Evolutionary conservation across 2,113 vertebrate species (phyloP), one percentile per base, ranked within the genome.

Genomic region (Donacobius atricapilla): DNA sequence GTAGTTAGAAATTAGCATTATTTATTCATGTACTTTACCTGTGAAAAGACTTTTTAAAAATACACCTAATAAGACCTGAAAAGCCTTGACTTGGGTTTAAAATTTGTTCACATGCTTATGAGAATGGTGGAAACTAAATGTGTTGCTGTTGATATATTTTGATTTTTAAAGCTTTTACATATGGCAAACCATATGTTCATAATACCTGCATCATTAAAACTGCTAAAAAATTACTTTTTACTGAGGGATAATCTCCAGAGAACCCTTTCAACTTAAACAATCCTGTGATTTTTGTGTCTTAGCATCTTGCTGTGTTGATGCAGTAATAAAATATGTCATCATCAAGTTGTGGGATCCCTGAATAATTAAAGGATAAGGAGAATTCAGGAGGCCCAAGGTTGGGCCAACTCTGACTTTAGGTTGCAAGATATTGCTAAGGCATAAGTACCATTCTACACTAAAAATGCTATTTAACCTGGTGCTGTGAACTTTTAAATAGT

Each of bases 351-450:
- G 10, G 22, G 69, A 44, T 48, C 11, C 30, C 42, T 75, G n/a
- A 75, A 42, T 76, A 66, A 57, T 13, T 57, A 9, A 39, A 80
- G 31, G 10, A 2, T 17, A 39, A 47, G 40, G 31, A 48, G 21
- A 83, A 16, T 5, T 66, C 27, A 23, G 72, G 53, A 90, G 21
- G 11, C 28, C 23, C 39, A 72, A n/a, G 24, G 14, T 2, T 16
- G 15, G 24, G 9, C 11, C 3, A 6, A 5, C 7, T 21, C 51
- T 51, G 31, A 11, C 2, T 2, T 42, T 25, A 51, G n/a, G 2
- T 45, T 70, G 39, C 24, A n/a, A 57, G 40, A 30, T 57, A 35
- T 25, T 82, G n/a, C 21, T 28, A 45, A 35, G 18, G 22, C 1
- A 1, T 42, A 60, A 30, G 35, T n/a, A 63, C 1, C 1, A 31